Percentiles rank a stretch among this genome's conserved stretches.
These are phyloP conservation scores for Heliconius nattereri DNA, from an alignment of 1,140 invertebrate genomes.

Conservation along the genomic window DNA sequence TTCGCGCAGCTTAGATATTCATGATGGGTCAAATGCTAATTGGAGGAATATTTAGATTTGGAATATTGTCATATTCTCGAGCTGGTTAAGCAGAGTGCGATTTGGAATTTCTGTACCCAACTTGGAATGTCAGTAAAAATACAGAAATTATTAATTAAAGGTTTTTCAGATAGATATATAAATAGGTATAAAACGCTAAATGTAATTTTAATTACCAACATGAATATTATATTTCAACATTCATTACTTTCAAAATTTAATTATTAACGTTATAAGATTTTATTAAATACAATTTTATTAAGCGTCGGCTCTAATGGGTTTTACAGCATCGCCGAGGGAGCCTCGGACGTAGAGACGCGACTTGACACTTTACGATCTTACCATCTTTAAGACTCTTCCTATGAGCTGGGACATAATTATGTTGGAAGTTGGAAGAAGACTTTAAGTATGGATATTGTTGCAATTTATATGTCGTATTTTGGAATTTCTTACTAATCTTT, in stretches of 20 bases:
- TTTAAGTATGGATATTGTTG: conserved; percentile 1
- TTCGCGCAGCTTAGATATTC: too few species aligned
- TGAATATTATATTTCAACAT: conserved; percentile 1
- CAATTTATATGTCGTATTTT: background rate
- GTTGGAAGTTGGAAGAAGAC: conserved; percentile 14
- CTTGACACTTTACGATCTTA: conserved; percentile 38
- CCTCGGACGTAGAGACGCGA: conserved; percentile 30
- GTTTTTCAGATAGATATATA: too few species aligned
- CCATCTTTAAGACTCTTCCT: conserved; percentile 26
- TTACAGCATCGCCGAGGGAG: conserved; percentile 28
- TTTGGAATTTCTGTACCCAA: too few species aligned
- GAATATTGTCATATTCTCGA: too few species aligned
- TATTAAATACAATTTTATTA: conserved; percentile 37
- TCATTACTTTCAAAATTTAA: conserved; percentile 8
- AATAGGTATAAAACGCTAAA: background rate
- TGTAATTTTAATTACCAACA: background rate
- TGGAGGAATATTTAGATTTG: too few species aligned
- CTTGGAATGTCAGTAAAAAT: too few species aligned
- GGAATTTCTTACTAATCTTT: background rate
- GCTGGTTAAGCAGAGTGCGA: too few species aligned
- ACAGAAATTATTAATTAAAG: too few species aligned
- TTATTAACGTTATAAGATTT: conserved; percentile 21
- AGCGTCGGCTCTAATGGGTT: conserved; percentile 35
- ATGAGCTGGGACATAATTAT: conserved; percentile 17
- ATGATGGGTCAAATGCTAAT: too few species aligned